Conservation (phyloP, 2,797 vertebrate genomes). For the Cynopterus sphinx region DNA sequence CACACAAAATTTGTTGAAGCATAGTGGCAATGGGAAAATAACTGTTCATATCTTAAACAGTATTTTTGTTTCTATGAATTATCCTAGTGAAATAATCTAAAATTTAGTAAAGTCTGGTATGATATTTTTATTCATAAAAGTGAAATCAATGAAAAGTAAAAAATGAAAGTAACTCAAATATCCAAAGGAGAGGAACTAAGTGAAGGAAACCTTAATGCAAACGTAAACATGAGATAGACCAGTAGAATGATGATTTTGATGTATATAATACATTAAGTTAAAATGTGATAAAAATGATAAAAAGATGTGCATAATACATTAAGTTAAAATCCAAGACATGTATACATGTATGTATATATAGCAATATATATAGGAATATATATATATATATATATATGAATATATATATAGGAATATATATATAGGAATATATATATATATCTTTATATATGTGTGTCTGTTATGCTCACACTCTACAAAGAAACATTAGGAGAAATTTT, state of each 20-base stretch:
- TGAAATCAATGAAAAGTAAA: background rate
- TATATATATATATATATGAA: background rate
- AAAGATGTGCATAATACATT: background rate
- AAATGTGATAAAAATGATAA: background rate
- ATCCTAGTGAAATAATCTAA: background rate
- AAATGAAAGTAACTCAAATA: background rate
- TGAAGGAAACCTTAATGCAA: background rate
- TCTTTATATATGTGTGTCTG: background rate
- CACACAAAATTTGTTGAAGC: background rate
- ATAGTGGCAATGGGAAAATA: background rate
- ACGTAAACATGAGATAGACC: background rate
- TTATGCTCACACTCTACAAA: background rate
- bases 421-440: background rate
- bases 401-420: background rate
- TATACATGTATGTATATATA: background rate
- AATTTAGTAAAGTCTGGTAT: background rate
- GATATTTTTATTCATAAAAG: background rate
- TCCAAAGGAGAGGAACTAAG: background rate
- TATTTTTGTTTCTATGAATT: background rate
- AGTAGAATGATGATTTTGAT: background rate
- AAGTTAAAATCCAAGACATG: background rate
- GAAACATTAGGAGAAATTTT: background rate
- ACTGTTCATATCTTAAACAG: background rate
- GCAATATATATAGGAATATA: background rate
- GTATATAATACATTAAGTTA: background rate